Conservation (phyloP, 2,113 vertebrate genomes). For the Petroica traversi region DNA sequence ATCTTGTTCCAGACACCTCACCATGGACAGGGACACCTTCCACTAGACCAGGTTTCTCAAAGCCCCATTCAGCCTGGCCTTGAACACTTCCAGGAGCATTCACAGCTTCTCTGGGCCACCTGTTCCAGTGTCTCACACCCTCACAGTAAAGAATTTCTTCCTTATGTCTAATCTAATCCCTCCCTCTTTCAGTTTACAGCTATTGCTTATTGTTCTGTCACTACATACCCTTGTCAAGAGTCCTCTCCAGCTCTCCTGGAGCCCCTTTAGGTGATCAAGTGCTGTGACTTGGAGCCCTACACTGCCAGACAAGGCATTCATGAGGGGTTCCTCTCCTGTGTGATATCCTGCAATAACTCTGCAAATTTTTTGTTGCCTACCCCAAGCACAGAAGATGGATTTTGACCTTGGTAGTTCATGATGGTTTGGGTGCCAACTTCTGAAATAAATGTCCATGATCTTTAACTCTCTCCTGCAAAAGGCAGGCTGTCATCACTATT, state of each 20-base stretch:
- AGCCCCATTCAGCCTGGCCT: not conserved
- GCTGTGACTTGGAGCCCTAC: not conserved
- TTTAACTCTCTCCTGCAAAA: slow-evolving; percentile 1
- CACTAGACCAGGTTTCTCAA: not conserved
- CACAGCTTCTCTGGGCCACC: not conserved
- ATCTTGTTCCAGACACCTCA: not conserved
- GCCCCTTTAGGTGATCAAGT: not conserved
- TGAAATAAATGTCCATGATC: not conserved
- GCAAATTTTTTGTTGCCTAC: not conserved
- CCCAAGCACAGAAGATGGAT: not conserved
- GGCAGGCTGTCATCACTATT: not conserved
- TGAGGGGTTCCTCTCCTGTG: not conserved
- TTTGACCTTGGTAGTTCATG: not conserved
- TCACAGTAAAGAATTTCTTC: not conserved
- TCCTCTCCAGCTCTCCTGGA: not conserved
- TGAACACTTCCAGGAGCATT: not conserved
- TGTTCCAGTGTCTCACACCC: not conserved
- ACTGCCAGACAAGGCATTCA: not conserved
- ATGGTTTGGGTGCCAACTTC: not conserved
- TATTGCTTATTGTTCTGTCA: not conserved
- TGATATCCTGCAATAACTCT: not conserved
- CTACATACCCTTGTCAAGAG: not conserved
- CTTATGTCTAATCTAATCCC: not conserved
- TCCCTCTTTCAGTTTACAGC: not conserved
- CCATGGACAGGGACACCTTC: not conserved